phyloP scores from a whole-genome alignment of 2,113 vertebrate species.

The Paratilapia polleni region DNA sequence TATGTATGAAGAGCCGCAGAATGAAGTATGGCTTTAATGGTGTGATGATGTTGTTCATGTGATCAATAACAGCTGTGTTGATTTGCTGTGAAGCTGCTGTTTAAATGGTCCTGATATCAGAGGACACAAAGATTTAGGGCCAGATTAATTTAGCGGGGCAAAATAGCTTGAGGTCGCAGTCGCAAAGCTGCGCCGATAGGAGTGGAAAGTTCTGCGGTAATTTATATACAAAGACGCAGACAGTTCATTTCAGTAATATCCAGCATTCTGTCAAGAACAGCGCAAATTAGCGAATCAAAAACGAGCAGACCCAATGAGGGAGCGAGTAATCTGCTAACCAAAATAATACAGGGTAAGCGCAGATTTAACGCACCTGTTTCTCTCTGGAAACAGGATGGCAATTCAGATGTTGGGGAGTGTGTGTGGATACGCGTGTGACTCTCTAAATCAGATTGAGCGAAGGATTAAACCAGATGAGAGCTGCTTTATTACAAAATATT shows the following conservation, averaged over 20 bases:
- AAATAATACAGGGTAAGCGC: fast-evolving
- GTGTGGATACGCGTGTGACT: background rate
- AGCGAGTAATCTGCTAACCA: fast-evolving
- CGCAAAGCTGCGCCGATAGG: no score
- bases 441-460: fast-evolving
- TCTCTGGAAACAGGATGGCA: fast-evolving
- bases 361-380: fast-evolving
- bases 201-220: no score
- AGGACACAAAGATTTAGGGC: no score
- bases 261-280: fast-evolving
- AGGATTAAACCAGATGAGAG: background rate
- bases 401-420: no score
- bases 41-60: no score
- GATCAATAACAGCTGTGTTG: no score
- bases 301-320: background rate
- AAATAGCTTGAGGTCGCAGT: no score
- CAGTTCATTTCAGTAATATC: background rate
- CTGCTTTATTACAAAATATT: fast-evolving
- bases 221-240: background rate
- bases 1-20: no score
- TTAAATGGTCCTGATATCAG: no score
- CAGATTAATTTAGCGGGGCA: no score
- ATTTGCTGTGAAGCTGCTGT: no score
- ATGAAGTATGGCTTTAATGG: no score
- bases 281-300: background rate